These are phyloP conservation scores for Ectropis grisescens DNA, from an alignment of 1,140 invertebrate genomes.

Conservation along the genomic window DNA sequence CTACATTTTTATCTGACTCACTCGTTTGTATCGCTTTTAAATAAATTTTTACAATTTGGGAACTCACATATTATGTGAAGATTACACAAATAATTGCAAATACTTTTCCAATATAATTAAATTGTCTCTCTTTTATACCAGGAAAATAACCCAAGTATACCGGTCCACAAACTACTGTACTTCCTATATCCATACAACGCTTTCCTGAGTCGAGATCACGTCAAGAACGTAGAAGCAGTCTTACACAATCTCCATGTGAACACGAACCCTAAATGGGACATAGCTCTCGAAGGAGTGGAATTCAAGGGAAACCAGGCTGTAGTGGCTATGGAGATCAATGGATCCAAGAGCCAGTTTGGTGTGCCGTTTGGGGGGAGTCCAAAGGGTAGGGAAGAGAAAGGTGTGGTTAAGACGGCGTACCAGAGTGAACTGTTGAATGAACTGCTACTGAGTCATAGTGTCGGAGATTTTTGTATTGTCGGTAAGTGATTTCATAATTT, in stretches of 20 bases:
- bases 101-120: no score
- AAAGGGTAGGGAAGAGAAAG: slow-evolving; percentile 18
- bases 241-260: slow-evolving; percentile 74
- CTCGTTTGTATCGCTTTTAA: no score
- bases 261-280: slow-evolving; percentile 25
- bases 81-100: no score
- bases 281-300: slow-evolving; percentile 33
- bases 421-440: slow-evolving; percentile 85
- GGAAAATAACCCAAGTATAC: slow-evolving; percentile 77
- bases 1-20: no score
- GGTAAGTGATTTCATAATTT: no score
- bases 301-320: slow-evolving; percentile 33
- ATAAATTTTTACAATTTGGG: no score
- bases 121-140: no score
- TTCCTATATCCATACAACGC: slow-evolving; percentile 87
- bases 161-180: slow-evolving; percentile 77
- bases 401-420: slow-evolving; percentile 81
- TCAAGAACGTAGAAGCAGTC: slow-evolving; percentile 77
- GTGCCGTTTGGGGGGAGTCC: slow-evolving; percentile 48
- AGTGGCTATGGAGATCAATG: slow-evolving; percentile 44
- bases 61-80: no score
- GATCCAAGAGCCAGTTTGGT: slow-evolving; percentile 34
- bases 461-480: slow-evolving; percentile 89
- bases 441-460: slow-evolving; percentile 82
- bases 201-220: slow-evolving; percentile 82